Conservation (phyloP, 1,140 invertebrate species). For the Glomeris maerens region DNA sequence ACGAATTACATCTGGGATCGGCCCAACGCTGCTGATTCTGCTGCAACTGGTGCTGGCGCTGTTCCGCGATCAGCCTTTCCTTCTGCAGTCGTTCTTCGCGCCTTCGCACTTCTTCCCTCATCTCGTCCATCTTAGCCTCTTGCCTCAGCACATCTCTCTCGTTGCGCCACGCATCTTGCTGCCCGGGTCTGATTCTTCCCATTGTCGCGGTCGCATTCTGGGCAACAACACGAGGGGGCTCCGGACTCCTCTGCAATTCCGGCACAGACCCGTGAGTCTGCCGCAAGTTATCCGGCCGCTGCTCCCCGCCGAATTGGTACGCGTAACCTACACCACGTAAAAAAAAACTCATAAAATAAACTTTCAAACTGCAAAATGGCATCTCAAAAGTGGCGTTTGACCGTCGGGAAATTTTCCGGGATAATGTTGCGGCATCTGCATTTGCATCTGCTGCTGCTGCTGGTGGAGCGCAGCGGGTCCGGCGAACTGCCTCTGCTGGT, state of each 20-base stretch:
- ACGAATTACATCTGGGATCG: background rate
- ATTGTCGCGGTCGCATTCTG: conserved; percentile 24
- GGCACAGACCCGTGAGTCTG: no score
- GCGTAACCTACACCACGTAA: no score
- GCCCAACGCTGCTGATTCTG: conserved; percentile 9
- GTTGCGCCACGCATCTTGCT: conserved; percentile 27
- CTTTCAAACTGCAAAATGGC: background rate
- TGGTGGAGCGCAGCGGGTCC: no score
- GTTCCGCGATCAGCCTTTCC: conserved; percentile 2
- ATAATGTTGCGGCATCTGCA: conserved; percentile 7
- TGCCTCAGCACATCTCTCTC: conserved; percentile 45
- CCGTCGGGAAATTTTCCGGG: conserved; percentile 3
- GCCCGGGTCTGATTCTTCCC: no score
- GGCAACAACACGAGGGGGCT: conserved; percentile 19
- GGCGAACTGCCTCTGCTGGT: no score
- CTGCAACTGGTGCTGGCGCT: conserved; percentile 16
- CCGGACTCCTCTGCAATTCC: conserved; percentile 8
- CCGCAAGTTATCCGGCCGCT: no score
- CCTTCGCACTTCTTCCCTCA: conserved; percentile 63
- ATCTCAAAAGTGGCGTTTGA: conserved; percentile 1
- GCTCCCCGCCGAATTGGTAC: no score
- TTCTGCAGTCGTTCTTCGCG: conserved; percentile 40
- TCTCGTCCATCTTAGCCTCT: conserved; percentile 63
- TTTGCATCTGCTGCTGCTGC: conserved; percentile 13
- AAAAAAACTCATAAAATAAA: background rate